Base-by-base conservation (phyloP, 2,888 invertebrate genomes). In the Stictocephala bisonia region DNA sequence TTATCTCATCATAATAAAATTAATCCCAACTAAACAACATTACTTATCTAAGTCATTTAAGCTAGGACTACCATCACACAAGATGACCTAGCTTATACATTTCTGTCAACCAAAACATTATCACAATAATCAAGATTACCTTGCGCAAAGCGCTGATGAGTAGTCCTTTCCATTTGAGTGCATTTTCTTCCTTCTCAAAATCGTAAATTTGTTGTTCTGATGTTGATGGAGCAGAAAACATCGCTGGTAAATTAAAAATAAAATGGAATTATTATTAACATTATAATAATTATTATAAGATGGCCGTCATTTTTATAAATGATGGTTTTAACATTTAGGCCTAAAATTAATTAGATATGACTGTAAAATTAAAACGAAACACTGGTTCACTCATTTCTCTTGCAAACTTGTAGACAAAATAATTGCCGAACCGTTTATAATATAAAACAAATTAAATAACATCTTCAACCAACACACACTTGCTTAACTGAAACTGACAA, bases 161-260 rank as follows among this genome's bases (percentile, higher is more conserved):
- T 79, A 97, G 88, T 78, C 96, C 95, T 83, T 92, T 93, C 97
- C 97, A 97, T 89, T 96, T 96, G 80, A 90, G 89, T 80, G 90
- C 90, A 86, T 95, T 96, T 85, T 95, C 95, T 83, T 91, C 92
- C 84, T 93, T 93, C 84, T 90, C 90, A 86, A 95, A 96, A 88
- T 96, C 94, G 87, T 93, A 94, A 77, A 75, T 79, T 53, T 77
- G 78, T 73, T 76, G 73, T 60, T 81, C 81, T 35, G 73, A 68
- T 31, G 60, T 44, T 29, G 73, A 74, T 53, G 74, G 69, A 60
- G 58, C 72, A 41, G 71, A 74, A 69, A 74, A 74, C 74, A 74
- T 74, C 40, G 72, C 66, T 64, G 31, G 7, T 35, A 9, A 60
- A 60, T 60, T 60, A 60, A 35, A 60, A 60, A 60, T 40, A 60